phyloP scores from a whole-genome alignment of 2,113 vertebrate genomes.

The Tragelaphus buxtoni region DNA sequence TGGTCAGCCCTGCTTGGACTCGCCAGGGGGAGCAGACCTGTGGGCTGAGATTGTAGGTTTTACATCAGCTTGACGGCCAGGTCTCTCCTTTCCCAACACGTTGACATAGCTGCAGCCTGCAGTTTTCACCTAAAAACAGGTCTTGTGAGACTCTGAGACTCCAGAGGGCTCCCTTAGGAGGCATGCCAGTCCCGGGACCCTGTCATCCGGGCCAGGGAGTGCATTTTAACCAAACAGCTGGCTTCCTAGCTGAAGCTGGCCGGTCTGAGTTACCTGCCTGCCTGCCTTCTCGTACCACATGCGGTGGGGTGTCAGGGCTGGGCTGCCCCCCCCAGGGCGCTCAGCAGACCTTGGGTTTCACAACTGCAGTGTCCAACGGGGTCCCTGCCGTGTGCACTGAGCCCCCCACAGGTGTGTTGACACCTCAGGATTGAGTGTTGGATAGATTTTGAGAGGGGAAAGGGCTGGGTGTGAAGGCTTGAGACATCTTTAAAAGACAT shows the following conservation, averaged over 20 bases:
- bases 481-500: not conserved
- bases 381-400: fast-evolving
- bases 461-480: fast-evolving
- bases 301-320: fast-evolving
- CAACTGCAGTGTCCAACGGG: not conserved
- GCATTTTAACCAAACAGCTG: not conserved
- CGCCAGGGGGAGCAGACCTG: fast-evolving
- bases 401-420: not conserved
- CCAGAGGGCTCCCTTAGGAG: not conserved
- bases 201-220: not conserved
- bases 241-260: not conserved
- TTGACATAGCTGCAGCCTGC: not conserved
- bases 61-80: fast-evolving
- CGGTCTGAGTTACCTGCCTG: fast-evolving
- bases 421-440: not conserved
- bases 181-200: not conserved
- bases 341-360: fast-evolving
- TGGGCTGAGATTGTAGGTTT: not conserved
- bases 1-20: fast-evolving
- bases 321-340: not conserved
- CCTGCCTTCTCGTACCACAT: fast-evolving
- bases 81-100: fast-evolving
- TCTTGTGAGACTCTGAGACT: fast-evolving
- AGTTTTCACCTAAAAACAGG: not conserved
- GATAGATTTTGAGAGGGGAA: not conserved